Base-by-base conservation (phyloP, 2,888 invertebrate species). In the Chrysina gloriosa region DNA sequence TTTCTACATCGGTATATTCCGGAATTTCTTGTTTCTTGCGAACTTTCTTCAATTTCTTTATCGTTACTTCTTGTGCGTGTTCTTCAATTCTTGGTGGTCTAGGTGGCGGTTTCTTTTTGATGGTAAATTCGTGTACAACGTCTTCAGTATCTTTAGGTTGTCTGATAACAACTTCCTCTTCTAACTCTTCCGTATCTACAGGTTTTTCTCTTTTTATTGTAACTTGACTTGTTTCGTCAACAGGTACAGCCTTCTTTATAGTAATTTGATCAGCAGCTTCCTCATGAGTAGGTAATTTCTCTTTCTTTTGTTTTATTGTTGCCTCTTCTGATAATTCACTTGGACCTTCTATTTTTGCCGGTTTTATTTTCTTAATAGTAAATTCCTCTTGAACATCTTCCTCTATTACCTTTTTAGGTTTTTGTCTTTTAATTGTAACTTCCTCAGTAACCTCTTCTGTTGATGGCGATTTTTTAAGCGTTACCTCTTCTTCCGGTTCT, bases 1-100 rank as follows among this genome's bases (percentile, higher is more conserved):
- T 91, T 84, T 93, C 91, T 6, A 90, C 88, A 77, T 91, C 92
- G 0, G 90, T 89, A 52, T 89, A 86, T 85, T 93, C 93, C 45
- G 91, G 89, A 71, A 91, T 85, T 73, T 91, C 90, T 3, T 86
- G 83, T 39, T 89, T 85, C 79, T 91, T 91, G 77, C 87, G 86
- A 54, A 89, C 85, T 3, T 89, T 87, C 74, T 90, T 90, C 19
- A 92, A 83, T 80, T 91, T 92, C 79, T 92, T 92, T 11, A 94
- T 86, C 0, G 91, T 93, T 21, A 92, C 85, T 80, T 89, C 89
- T 79, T 90, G 88, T 48, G 88, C 86, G 69, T 86, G 85, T 77
- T 90, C 88, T 78, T 90, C 88, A 73, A 84, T 79, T 42, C 81
- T 80, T 6, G 85, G 83, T 72, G 84, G 84, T 11, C 85, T 84